phyloP scores from a whole-genome alignment of 1,140 invertebrate species.

The Hyles euphorbiae region DNA sequence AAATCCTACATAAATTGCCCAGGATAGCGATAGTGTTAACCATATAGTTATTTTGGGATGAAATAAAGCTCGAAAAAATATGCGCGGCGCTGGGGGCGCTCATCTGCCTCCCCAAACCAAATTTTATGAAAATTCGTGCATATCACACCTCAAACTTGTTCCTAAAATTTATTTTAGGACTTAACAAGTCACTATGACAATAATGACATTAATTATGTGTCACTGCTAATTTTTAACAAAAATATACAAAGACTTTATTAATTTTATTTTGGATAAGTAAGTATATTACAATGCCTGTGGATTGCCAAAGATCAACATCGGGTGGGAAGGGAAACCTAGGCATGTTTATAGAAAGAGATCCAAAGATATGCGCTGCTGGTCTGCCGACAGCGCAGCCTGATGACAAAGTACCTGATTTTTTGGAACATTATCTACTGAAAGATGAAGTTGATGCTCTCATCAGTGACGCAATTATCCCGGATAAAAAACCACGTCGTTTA shows the following conservation, averaged over 20 bases:
- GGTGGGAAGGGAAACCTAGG: conserved; percentile 59
- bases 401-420: conserved; percentile 43
- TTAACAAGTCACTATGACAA: not conserved
- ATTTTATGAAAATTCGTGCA: no score
- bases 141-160: no score
- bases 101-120: no score
- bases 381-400: conserved; percentile 50
- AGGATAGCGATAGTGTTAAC: no score
- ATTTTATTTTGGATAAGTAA: no score
- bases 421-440: conserved; percentile 65
- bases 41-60: no score
- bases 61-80: no score
- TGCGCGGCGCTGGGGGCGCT: no score
- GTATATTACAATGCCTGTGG: conserved; percentile 37
- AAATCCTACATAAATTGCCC: no score
- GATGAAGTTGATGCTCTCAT: conserved; percentile 69
- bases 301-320: conserved; percentile 44
- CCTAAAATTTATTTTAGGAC: no score
- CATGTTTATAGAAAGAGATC: conserved; percentile 52
- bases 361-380: conserved; percentile 61
- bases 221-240: not conserved
- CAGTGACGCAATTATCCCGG: conserved; percentile 61
- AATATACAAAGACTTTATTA: no score
- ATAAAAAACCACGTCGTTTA: conserved; percentile 36
- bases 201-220: not conserved